Evolutionary conservation across 2,888 invertebrate genomes (phyloP), one percentile per base, ranked within the genome.

Genomic region (Lagria hirta): DNA sequence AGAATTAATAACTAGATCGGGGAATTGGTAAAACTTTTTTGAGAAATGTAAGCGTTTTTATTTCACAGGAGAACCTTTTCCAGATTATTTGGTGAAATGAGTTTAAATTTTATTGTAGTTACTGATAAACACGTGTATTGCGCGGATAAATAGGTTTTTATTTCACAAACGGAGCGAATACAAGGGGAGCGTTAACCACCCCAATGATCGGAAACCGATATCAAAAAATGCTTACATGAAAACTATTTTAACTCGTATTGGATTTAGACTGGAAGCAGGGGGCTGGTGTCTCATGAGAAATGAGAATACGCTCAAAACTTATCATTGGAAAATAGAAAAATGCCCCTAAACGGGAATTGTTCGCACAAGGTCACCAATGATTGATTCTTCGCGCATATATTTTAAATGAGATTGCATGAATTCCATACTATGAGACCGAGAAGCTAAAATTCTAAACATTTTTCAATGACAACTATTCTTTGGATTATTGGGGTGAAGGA

Each of bases 321-420:
- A 64, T 62, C 61, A 60, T 56, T 62, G 59, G 61, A 63, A 64
- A 65, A 64, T 63, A 61, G 62, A 63, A 65, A 63, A 64, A 58
- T 51, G 52, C 57, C 60, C 59, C 55, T 43, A 32, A 38, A 26
- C 37, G 54, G 57, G 53, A 56, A 51, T 49, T 42, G 51, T 53
- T 50, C 32, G 34, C 41, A n/a, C 35, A 51, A 56, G 57, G 56
- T 57, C 57, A 49, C 51, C 43, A 48, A 57, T 57, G 59, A 62
- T 61, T 61, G 62, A 62, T 60, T 57, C 56, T 51, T 53, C 51
- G 47, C 54, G 52, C 51, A 58, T 60, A 60, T 60, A 62, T 62
- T 61, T 62, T 59, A 53, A 47, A 60, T 59, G 57, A 58, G 54
- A 32, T 16, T 42, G 48, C 44, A 44, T 43, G 43, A 46, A 47